Conservation (phyloP, 2,113 vertebrate genomes). For the Anas platyrhynchos region DNA sequence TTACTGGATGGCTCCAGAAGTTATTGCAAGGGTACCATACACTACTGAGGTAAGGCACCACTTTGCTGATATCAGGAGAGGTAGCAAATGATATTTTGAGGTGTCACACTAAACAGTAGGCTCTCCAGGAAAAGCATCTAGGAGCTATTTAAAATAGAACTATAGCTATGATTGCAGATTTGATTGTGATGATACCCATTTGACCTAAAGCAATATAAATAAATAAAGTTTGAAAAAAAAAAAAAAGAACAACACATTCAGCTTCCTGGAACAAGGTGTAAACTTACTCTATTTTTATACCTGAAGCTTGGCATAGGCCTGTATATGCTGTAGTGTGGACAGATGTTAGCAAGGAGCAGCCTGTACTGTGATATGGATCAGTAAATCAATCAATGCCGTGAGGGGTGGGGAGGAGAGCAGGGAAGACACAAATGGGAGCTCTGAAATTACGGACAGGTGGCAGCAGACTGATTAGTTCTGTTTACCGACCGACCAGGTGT, state of each 20-base stretch:
- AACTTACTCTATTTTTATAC: not conserved
- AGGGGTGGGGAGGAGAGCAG: not conserved
- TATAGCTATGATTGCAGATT: not conserved
- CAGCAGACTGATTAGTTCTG: not conserved
- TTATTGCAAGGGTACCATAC: slow-evolving; percentile 95
- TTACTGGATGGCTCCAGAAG: slow-evolving; percentile 99
- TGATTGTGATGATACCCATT: not conserved
- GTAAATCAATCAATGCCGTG: not conserved
- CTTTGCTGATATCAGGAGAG: not conserved
- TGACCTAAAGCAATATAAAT: not conserved
- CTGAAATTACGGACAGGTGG: not conserved
- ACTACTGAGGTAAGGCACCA: slow-evolving; percentile 86
- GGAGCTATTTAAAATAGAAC: not conserved
- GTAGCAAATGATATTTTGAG: not conserved
- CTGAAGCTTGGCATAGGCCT: not conserved
- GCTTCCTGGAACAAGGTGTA: not conserved
- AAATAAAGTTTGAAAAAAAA: not conserved
- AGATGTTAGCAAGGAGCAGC: not conserved
- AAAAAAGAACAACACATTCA: not conserved
- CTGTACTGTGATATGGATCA: not conserved
- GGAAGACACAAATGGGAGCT: not conserved
- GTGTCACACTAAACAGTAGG: not conserved
- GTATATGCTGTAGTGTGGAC: not conserved
- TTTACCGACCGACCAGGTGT: not conserved
- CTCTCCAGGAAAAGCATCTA: not conserved